phyloP scores from a whole-genome alignment of 2,797 vertebrate species.

The Ctenosaura bakeri region DNA sequence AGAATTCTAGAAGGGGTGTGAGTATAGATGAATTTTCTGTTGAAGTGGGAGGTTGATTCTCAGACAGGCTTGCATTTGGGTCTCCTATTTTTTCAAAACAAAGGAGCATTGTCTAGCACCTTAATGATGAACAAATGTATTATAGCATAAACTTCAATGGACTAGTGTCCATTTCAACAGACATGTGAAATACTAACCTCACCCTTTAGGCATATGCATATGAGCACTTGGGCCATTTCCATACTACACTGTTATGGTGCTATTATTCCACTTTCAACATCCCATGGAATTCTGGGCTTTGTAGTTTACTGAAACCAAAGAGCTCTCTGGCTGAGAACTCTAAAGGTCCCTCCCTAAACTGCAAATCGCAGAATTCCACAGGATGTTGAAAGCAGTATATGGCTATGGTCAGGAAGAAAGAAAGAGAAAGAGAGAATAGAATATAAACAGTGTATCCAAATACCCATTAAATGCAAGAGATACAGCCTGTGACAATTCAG shows the following conservation, averaged over 20 bases:
- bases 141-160: neutral
- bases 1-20: neutral
- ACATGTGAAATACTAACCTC: neutral
- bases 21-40: neutral
- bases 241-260: too few species aligned
- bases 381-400: too few species aligned
- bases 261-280: too few species aligned
- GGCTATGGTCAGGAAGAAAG: neutral
- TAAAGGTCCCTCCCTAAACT: too few species aligned
- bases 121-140: neutral
- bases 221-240: neutral
- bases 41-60: too few species aligned
- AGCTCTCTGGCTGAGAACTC: too few species aligned
- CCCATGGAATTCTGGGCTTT: too few species aligned
- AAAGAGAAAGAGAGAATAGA: neutral
- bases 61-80: neutral
- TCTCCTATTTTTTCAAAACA: neutral
- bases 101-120: neutral
- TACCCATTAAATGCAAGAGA: neutral
- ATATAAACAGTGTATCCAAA: neutral
- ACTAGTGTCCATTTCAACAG: neutral
- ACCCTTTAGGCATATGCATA: neutral
- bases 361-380: too few species aligned
- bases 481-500: neutral
- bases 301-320: too few species aligned